Percentiles rank a stretch among this genome's conserved stretches.
Evolutionary conservation across 2,113 vertebrate species (phyloP).

Genomic region (Nibea coibor): DNA sequence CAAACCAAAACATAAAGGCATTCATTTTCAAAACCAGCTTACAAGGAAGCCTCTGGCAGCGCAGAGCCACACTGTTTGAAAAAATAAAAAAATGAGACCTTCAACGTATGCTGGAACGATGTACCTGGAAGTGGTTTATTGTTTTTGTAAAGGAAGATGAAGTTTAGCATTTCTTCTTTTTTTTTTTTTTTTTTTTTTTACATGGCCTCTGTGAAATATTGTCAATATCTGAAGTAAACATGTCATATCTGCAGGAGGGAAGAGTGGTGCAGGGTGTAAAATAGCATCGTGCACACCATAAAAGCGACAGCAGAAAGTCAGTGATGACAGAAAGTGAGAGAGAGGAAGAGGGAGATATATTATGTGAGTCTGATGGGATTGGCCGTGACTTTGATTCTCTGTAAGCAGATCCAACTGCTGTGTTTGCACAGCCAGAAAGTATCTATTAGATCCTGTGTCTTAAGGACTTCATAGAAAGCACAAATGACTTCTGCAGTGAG

Average conservation of each 20-base stretch:
- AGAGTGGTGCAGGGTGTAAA: constrained; percentile 30
- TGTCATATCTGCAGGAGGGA: background rate
- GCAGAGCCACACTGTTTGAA: constrained; percentile 44
- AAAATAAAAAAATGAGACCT: constrained; percentile 60
- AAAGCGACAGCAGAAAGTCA: constrained; percentile 50
- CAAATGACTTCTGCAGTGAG: constrained; percentile 34
- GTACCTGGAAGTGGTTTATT: constrained; percentile 70
- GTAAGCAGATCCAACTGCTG: constrained; percentile 38
- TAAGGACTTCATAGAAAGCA: constrained; percentile 36
- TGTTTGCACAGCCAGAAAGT: constrained; percentile 57
- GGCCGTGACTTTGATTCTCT: constrained; percentile 33
- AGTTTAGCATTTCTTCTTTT: constrained; percentile 13
- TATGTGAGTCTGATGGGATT: constrained; percentile 41
- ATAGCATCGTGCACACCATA: constrained; percentile 1
- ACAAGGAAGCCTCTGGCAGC: constrained; percentile 72
- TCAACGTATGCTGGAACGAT: constrained; percentile 43
- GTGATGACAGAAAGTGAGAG: constrained; percentile 40
- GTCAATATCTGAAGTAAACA: constrained; percentile 5
- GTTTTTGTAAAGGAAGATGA: constrained; percentile 46
- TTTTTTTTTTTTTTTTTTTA: background rate
- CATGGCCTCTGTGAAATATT: constrained; percentile 5
- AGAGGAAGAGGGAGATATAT: constrained; percentile 37
- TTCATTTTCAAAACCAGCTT: constrained; percentile 83
- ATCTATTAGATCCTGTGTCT: constrained; percentile 40
- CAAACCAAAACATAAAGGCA: constrained; percentile 79